Evolutionary conservation across 1,140 invertebrate genomes (phyloP), one percentile per base, ranked within the genome.

Genomic region (Metaphire vulgaris): DNA sequence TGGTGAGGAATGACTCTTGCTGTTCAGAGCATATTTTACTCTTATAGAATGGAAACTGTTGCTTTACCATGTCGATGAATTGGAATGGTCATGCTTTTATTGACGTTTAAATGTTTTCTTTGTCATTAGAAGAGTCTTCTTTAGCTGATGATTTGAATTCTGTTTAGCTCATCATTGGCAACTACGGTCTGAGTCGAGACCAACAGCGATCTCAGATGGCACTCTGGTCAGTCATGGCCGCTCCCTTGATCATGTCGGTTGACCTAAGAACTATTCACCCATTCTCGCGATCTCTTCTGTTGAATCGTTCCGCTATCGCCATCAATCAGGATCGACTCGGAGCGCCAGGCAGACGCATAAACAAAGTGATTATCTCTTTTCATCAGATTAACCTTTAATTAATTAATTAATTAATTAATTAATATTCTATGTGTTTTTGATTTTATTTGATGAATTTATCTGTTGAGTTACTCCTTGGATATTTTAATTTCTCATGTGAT

Each of bases 221-320:
- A 30, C 21, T 77, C 26, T 88, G 87, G 87, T 78, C 82, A 2
- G 82, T 88, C 32, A 75, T 86, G 76, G 83, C 87, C 16, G 85
- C 86, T 31, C 87, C 87, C 21, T 79, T 87, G 15, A 78, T 87
- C 29, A 87, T 87, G 83, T 87, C 86, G 0, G 85, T 84, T 71
- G 86, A 87, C 72, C 72, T 77, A 2, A 30, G 70, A 2, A 34
- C 28, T 15, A 75, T 75, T 32, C 30, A 33, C 1, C 56, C 29
- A 1, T 41, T 66, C 2, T 33, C 41, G n/a, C 30, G 56, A 28
- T 66, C 30, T 16, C 33, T 77, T n/a, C 72, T 77, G n/a, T 68
- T 75, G 70, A 75, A 69, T 33, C 31, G 41, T 15, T 26, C 12
- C 2, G 72, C 73, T 0, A 33, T 77, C 16, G 67, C 32, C 56